phyloP scores from a whole-genome alignment of 1,140 invertebrate genomes.

The Bombyx mori region ASM3026992v2 NC_085129.1:16068501-16069000 shows the following conservation, averaged over 20 bases:
- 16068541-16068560: too few relatives aligned
- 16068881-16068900: too few relatives aligned
- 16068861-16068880: too few relatives aligned
- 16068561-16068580: constrained; percentile 33
- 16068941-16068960: too few relatives aligned
- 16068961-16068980: too few relatives aligned
- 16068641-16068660: constrained; percentile 33
- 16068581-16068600: constrained; percentile 38
- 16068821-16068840: too few relatives aligned
- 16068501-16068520: too few relatives aligned
- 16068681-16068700: constrained; percentile 82
- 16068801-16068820: background rate
- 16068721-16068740: constrained; percentile 48
- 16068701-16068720: constrained; percentile 89
- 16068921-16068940: too few relatives aligned
- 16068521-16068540: too few relatives aligned
- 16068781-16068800: background rate
- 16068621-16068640: constrained; percentile 37
- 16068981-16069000: too few relatives aligned
- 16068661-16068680: constrained; percentile 62
- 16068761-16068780: background rate
- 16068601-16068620: constrained; percentile 60
- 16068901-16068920: too few relatives aligned
- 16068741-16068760: constrained; percentile 4
- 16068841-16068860: too few relatives aligned